Conservation (phyloP, 2,797 vertebrate species). For the Falco concolor region DNA sequence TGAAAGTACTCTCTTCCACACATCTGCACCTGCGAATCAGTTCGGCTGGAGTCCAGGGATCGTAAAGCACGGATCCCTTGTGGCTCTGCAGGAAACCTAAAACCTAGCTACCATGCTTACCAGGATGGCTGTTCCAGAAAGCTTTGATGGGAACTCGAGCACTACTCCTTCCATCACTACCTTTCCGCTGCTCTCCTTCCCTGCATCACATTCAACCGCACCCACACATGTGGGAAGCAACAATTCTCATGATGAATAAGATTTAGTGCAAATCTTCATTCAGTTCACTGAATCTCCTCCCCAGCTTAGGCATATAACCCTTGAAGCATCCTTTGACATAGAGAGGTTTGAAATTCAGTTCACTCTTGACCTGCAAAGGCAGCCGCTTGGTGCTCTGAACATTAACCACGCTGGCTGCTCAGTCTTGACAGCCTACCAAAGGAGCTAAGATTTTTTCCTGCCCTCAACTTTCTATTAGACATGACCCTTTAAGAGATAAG, state of each 20-base stretch:
- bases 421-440: not conserved
- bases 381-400: not conserved
- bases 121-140: not conserved
- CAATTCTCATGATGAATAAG: not conserved
- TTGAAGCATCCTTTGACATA: not conserved
- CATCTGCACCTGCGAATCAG: not conserved
- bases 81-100: not conserved
- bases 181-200: not conserved
- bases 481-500: not conserved
- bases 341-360: not conserved
- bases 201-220: not conserved
- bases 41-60: not conserved
- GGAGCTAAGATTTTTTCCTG: not conserved
- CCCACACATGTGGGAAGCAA: not conserved
- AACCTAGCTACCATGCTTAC: not conserved
- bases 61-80: not conserved
- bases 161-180: not conserved
- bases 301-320: not conserved
- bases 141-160: not conserved
- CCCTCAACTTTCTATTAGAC: not conserved
- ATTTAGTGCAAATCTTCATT: not conserved
- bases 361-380: not conserved
- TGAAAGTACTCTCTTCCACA: not conserved
- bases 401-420: not conserved
- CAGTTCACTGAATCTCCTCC: not conserved